These are phyloP conservation scores for Anisognathus igniventris DNA, from an alignment of 2,797 vertebrate species.

Conservation along the genomic window DNA sequence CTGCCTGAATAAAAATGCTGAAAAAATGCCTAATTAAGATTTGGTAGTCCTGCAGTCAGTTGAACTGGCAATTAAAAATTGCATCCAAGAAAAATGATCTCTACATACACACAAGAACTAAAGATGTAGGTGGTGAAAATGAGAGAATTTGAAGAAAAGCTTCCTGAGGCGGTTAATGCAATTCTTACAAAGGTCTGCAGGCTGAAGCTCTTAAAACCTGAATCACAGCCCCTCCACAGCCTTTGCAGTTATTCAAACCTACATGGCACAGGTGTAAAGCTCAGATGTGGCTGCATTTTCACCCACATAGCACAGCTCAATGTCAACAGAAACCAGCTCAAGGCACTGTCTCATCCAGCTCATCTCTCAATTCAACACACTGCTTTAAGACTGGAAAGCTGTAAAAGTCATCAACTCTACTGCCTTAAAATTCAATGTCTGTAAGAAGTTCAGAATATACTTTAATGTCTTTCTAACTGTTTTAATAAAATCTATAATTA, in stretches of 20 bases:
- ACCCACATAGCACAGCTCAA: not conserved
- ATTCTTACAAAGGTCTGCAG: not conserved
- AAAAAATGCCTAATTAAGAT: not conserved
- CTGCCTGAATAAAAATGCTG: not conserved
- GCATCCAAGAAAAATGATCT: not conserved
- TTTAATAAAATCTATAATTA: constrained; percentile 27
- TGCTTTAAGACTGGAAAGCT: not conserved
- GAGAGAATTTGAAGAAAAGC: not conserved
- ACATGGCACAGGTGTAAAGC: not conserved
- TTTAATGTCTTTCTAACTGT: not conserved
- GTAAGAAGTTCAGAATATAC: not conserved
- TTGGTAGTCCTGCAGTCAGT: not conserved
- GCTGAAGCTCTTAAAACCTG: not conserved
- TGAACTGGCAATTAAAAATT: not conserved
- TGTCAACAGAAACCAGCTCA: not conserved
- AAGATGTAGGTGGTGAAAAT: not conserved
- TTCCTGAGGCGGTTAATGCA: not conserved
- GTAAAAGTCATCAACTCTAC: not conserved
- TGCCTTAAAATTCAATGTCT: not conserved
- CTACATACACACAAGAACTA: not conserved
- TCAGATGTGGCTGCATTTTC: not conserved
- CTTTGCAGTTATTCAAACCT: not conserved
- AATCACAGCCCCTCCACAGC: not conserved
- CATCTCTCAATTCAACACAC: not conserved
- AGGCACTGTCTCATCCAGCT: not conserved